phyloP scores from a whole-genome alignment of 2,113 vertebrate genomes.

The Silurus glanis region DNA sequence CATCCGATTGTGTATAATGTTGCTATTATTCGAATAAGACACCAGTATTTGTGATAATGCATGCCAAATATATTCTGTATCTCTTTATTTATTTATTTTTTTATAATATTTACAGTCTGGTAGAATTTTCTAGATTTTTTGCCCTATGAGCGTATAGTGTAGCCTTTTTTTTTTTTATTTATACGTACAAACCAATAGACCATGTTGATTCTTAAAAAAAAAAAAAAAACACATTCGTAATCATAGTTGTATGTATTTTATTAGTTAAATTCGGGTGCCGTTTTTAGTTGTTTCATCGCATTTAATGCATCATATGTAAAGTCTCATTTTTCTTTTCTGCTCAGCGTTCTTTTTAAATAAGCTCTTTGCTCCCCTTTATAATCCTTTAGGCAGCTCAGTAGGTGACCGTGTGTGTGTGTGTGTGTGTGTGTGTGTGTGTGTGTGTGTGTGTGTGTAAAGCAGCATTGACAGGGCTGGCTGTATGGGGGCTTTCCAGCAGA shows the following conservation, averaged over 20 bases:
- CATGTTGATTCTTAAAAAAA: background rate
- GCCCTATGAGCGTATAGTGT: background rate
- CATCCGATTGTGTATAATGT: background rate
- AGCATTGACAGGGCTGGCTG: slow-evolving; percentile 46
- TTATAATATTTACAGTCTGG: background rate
- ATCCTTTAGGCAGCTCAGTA: slow-evolving; percentile 70
- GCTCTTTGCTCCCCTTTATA: slow-evolving; percentile 53
- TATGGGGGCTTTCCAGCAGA: slow-evolving; percentile 71
- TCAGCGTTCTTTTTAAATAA: slow-evolving; percentile 9
- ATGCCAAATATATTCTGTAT: too few species aligned
- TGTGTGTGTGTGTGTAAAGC: slow-evolving; percentile 45
- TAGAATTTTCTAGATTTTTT: too few species aligned
- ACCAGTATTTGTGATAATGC: background rate
- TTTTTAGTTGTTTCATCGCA: background rate
- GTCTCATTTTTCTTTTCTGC: slow-evolving; percentile 5
- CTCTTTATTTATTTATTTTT: background rate
- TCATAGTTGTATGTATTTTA: background rate
- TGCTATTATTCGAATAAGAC: background rate
- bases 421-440: slow-evolving; percentile 50
- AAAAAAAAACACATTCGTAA: background rate
- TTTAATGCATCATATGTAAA: slow-evolving; percentile 4
- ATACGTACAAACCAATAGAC: background rate
- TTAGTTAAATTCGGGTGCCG: background rate
- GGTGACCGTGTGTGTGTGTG: slow-evolving; percentile 67
- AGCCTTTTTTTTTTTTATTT: background rate